Evolutionary conservation across 2,113 vertebrate species (phyloP), one percentile per base, ranked within the genome.

Genomic region (Alouatta palliata): DNA sequence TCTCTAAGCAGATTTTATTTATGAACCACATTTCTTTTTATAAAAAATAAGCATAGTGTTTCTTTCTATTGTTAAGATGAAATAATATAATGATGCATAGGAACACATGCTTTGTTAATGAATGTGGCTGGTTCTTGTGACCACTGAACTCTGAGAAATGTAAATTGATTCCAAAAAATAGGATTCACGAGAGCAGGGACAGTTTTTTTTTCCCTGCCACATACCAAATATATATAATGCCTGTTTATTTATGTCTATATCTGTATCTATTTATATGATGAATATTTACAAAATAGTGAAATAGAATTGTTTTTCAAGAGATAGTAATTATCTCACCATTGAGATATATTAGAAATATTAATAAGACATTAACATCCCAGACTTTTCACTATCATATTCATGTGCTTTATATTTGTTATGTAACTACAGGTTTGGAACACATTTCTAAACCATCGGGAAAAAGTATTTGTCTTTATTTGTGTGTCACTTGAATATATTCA

Each of bases 391-490:
- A 16, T 40, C 27, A 87, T 12, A 90, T 85, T 97, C 58, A 43
- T 27, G 52, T 45, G 40, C 45, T 64, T 79, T 84, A 61, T 95
- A 80, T 98, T 96, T 92, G 54, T 97, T 85, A 40, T 43, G 0
- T 49, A 86, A 86, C 73, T 0, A 4, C 58, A 66, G 6, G 66
- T 58, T 52, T 90, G 79, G 30, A 94, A 13, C 16, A 96, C 30
- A 96, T 98, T 96, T 89, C 75, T 64, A 96, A 97, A 70, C 70
- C 56, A 0, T 0, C 93, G 76, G 7, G 43, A 61, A 94, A 96
- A 97, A 35, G 17, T 47, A 32, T 47, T 30, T 8, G 3, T 82
- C 97, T 97, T 96, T 98, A 97, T 97, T 98, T 98, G 85, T 95
- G 20, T 94, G 76, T 92, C 87, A 90, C 73, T 97, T 98, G 97